A percentile compares a stretch with the other conserved stretches of the same genome.
phyloP scores from a whole-genome alignment of 2,888 invertebrate genomes.

The Nysson spinosus region DNA sequence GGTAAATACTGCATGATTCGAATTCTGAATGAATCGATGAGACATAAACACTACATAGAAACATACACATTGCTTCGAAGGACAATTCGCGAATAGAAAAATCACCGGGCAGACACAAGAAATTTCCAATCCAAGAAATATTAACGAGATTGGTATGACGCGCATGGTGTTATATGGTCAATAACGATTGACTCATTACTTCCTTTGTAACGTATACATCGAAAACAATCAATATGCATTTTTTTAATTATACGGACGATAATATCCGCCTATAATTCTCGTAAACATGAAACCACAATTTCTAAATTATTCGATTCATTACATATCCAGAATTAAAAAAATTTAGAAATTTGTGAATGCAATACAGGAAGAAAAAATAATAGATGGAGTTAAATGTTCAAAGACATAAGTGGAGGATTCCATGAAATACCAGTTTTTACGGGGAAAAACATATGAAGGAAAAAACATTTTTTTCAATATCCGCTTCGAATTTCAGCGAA shows the following conservation, averaged over 20 bases:
- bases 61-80: constrained; percentile 13
- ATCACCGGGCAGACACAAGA: constrained; percentile 11
- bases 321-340: neutral
- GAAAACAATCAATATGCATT: too few species aligned
- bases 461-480: too few species aligned
- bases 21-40: too few species aligned
- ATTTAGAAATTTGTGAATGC: neutral
- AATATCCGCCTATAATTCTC: neutral
- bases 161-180: neutral
- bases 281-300: neutral
- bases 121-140: neutral
- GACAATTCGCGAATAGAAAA: neutral
- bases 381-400: too few species aligned
- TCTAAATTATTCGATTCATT: neutral
- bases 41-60: too few species aligned
- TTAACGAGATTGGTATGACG: neutral
- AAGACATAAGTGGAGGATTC: too few species aligned
- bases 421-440: too few species aligned
- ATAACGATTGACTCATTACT: neutral
- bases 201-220: neutral
- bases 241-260: too few species aligned
- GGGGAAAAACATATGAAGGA: too few species aligned
- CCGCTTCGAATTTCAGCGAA: too few species aligned
- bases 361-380: neutral
- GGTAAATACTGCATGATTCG: too few species aligned